A percentile compares a stretch with the other conserved stretches of the same genome.
phyloP scores from a whole-genome alignment of 2,888 invertebrate genomes.

The Sesamia inferens region DNA sequence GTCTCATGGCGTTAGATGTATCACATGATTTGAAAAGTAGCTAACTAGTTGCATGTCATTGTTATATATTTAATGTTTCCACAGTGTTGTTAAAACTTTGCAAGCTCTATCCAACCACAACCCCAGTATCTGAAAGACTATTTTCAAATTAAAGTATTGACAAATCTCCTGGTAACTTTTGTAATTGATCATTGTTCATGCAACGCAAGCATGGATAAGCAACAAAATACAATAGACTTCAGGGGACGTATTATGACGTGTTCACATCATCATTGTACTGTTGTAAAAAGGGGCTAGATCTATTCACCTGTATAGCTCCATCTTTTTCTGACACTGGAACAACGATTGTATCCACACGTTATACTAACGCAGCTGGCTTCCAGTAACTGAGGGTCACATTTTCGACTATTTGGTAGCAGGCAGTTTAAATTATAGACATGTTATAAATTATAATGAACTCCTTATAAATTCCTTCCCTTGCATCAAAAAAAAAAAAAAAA shows the following conservation, averaged over 20 bases:
- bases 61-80: constrained; percentile 52
- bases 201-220: not conserved
- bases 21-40: constrained; percentile 45
- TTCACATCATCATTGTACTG: no score
- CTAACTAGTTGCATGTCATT: constrained; percentile 53
- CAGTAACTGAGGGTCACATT: constrained; percentile 7
- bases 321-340: no score
- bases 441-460: constrained; percentile 13
- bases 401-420: constrained; percentile 1
- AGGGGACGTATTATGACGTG: not conserved
- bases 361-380: not conserved
- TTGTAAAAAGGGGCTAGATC: no score
- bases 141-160: not conserved
- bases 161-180: not conserved
- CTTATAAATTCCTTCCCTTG: not conserved
- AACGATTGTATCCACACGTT: no score
- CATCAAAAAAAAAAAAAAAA: constrained; percentile 19
- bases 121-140: not conserved
- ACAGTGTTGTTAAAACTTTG: constrained; percentile 40
- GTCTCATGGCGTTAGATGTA: constrained; percentile 37
- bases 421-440: constrained; percentile 10
- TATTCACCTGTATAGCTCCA: no score
- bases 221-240: not conserved
- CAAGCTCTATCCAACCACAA: constrained; percentile 26
- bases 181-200: constrained; percentile 3